These are phyloP conservation scores for Myotis brandtii DNA, from an alignment of 2,113 vertebrate genomes.

Conservation along the genomic window DNA sequence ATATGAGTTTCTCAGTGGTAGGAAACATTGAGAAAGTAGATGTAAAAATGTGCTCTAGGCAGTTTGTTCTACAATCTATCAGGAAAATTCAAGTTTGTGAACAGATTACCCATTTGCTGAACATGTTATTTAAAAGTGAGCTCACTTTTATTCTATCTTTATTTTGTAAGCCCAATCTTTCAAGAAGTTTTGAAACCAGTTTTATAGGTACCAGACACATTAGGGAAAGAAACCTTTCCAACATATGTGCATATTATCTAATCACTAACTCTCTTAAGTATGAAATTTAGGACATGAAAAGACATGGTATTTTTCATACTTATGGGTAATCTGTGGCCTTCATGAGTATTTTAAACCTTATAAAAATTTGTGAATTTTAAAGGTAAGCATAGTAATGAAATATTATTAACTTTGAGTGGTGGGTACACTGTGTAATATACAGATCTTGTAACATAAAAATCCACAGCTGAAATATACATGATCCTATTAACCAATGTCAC, in stretches of 20 bases:
- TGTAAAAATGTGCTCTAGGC: conserved; percentile 86
- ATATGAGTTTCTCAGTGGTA: conserved; percentile 82
- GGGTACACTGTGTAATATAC: no score
- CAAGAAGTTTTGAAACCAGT: conserved; percentile 85
- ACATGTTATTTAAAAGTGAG: conserved; percentile 84
- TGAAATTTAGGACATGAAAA: conserved; percentile 79
- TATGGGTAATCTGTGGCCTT: conserved; percentile 79
- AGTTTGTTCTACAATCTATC: conserved; percentile 85
- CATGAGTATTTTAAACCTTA: conserved; percentile 76
- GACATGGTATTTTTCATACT: conserved; percentile 76
- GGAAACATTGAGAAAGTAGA: conserved; percentile 85
- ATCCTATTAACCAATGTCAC: no score
- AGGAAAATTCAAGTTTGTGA: conserved; percentile 86
- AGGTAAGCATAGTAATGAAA: neutral
- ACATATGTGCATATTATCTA: conserved; percentile 80
- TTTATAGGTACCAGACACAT: conserved; percentile 86
- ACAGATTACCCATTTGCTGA: conserved; percentile 81
- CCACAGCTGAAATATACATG: no score
- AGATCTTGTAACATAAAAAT: no score
- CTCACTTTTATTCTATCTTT: conserved; percentile 85
- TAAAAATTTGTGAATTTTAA: conserved; percentile 38
- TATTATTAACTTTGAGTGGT: no score
- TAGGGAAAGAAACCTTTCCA: conserved; percentile 83
- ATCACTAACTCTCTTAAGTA: conserved; percentile 79
- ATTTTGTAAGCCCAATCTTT: conserved; percentile 85